Percentiles rank a stretch among this genome's conserved stretches.
Conservation (phyloP, 2,797 vertebrate genomes). For the Austrolebias charrua region DNA sequence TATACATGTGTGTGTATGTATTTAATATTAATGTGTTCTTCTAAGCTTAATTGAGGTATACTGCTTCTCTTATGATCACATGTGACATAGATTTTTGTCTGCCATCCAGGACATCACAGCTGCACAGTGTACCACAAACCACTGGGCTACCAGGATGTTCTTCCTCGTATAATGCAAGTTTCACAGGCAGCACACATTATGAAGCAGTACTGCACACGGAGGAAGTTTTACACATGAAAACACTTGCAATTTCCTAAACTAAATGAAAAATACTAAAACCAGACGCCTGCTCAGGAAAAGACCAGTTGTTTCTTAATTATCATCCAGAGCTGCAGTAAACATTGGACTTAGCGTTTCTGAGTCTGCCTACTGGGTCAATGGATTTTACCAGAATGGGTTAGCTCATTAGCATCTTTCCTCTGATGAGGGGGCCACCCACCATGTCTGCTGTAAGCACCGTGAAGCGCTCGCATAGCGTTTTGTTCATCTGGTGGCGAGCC, state of each 20-base stretch:
- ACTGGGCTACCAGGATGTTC: constrained; percentile 50
- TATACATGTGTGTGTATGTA: too few relatives aligned
- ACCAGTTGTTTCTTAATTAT: constrained; percentile 67
- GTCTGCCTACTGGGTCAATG: constrained; percentile 55
- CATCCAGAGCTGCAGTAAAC: constrained; percentile 65
- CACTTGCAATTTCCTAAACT: constrained; percentile 64
- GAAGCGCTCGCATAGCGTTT: constrained; percentile 61
- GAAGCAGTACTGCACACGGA: constrained; percentile 44
- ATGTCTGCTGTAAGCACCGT: constrained; percentile 49
- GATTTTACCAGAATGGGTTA: constrained; percentile 63
- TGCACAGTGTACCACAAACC: constrained; percentile 41
- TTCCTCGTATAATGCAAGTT: constrained; percentile 24
- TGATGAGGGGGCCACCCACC: constrained; percentile 76
- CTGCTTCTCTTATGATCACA: constrained; percentile 12
- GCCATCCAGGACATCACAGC: constrained; percentile 10
- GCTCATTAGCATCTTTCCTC: constrained; percentile 71
- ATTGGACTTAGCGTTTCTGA: constrained; percentile 68
- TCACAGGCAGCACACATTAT: constrained; percentile 41
- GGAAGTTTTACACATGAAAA: constrained; percentile 70
- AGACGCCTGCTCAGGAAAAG: constrained; percentile 66
- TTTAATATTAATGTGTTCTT: too few relatives aligned
- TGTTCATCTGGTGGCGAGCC: constrained; percentile 67
- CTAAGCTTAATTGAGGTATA: constrained; percentile 6
- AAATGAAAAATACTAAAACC: constrained; percentile 65
- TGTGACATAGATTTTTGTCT: constrained; percentile 35